Percentiles rank a stretch among this genome's conserved stretches.
Conservation (phyloP, 2,797 vertebrate species). For the Tokudaia muenninki region DNA sequence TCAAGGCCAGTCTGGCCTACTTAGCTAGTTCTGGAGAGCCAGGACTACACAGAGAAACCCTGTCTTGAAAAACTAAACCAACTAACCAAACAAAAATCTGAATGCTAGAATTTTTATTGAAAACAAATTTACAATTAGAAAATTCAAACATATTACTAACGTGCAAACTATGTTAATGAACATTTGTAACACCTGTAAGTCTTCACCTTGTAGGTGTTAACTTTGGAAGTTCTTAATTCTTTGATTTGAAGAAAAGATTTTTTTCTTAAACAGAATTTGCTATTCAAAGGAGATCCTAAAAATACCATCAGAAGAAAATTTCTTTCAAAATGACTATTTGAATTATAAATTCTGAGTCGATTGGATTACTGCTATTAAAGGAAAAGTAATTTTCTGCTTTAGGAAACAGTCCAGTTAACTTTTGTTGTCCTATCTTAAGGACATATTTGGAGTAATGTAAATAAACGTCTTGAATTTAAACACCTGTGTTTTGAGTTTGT, state of each 20-base stretch:
- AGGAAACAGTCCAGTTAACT: conserved; percentile 78
- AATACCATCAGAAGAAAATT: conserved; percentile 45
- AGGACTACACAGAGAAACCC: not conserved
- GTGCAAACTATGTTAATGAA: conserved; percentile 42
- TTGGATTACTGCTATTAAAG: conserved; percentile 58
- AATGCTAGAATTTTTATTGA: conserved; percentile 69
- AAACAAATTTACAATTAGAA: conserved; percentile 38
- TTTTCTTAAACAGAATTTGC: conserved; percentile 62
- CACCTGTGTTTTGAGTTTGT: conserved; percentile 42
- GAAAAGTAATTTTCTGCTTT: conserved; percentile 76
- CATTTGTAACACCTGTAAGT: conserved; percentile 50
- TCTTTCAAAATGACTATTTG: conserved; percentile 50
- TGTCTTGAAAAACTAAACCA: not conserved
- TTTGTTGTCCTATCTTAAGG: conserved; percentile 64
- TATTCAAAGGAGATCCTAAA: conserved; percentile 64
- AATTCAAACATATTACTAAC: conserved; percentile 15
- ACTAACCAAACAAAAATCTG: not conserved
- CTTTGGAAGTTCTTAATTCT: conserved; percentile 66
- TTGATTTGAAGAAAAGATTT: conserved; percentile 62
- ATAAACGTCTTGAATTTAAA: conserved; percentile 57
- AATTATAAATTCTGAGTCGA: conserved; percentile 62
- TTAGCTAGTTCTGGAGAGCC: not conserved
- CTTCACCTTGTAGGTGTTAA: conserved; percentile 44
- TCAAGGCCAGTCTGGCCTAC: not conserved
- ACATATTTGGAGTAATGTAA: conserved; percentile 55